A percentile compares a stretch with the other conserved stretches of the same genome.
Evolutionary conservation across 92 coral and sea anemone species (phyloP).

Genomic region (Nematostella vectensis): DNA sequence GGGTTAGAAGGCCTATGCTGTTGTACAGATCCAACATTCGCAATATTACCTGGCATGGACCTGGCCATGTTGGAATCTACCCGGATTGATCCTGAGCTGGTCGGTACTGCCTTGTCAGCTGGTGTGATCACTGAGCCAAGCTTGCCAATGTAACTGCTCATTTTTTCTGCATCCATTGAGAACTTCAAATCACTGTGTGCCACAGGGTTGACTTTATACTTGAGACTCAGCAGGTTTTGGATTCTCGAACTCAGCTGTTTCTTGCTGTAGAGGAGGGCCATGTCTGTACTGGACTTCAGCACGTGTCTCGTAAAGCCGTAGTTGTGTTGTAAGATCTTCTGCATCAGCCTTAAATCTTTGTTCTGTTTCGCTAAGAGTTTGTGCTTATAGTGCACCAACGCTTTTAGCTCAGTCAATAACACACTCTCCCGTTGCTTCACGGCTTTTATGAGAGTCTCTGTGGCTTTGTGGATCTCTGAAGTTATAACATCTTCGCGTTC

Average conservation of each 20-base stretch:
- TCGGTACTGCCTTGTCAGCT: constrained; percentile 42
- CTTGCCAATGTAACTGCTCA: constrained; percentile 62
- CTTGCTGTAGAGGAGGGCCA: constrained; percentile 77
- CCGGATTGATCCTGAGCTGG: constrained; percentile 16
- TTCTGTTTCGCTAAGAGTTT: constrained; percentile 88
- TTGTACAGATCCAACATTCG: neutral
- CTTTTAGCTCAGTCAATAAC: constrained; percentile 73
- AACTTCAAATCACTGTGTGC: constrained; percentile 96
- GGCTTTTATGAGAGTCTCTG: constrained; percentile 75
- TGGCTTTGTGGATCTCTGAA: constrained; percentile 62
- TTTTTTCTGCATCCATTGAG: constrained; percentile 79
- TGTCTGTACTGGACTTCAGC: constrained; percentile 73
- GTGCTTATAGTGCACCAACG: constrained; percentile 85
- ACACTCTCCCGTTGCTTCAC: constrained; percentile 85
- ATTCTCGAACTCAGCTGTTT: constrained; percentile 93
- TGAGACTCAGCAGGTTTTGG: constrained; percentile 84
- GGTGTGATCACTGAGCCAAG: constrained; percentile 93
- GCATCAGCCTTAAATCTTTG: constrained; percentile 87
- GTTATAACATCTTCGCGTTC: constrained; percentile 76
- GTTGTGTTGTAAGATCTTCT: constrained; percentile 87
- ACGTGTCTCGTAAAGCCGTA: constrained; percentile 93
- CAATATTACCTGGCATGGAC: constrained; percentile 5
- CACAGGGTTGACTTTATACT: constrained; percentile 87
- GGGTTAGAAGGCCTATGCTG: neutral
- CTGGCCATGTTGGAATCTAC: constrained; percentile 18